phyloP scores from a whole-genome alignment of 2,888 invertebrate species.

The Andrena flavipes region DNA sequence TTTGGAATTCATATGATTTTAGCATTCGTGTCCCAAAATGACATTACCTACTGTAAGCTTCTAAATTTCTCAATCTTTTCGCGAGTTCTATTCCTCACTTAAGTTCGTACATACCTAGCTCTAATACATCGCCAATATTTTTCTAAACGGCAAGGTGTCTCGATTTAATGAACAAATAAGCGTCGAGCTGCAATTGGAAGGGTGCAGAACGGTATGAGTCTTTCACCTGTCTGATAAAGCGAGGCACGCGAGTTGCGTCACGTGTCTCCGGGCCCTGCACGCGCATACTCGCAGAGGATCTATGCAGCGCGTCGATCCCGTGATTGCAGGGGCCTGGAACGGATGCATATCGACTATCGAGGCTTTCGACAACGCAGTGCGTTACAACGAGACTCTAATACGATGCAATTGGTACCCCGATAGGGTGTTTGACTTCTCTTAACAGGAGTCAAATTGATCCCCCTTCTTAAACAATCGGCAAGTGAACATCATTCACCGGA shows the following conservation, averaged over 20 bases:
- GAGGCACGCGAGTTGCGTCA: slow-evolving; percentile 29
- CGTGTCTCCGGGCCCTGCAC: slow-evolving; percentile 4
- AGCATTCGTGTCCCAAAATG: too few species aligned
- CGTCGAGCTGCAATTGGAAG: not conserved
- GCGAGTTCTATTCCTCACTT: too few species aligned
- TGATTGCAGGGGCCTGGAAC: not conserved
- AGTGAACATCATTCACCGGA: not conserved
- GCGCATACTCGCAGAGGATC: slow-evolving; percentile 6
- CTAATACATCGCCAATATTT: not conserved
- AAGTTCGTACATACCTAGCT: too few species aligned
- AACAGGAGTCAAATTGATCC: slow-evolving; percentile 45
- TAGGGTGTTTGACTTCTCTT: slow-evolving; percentile 30
- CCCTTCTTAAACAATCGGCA: slow-evolving; percentile 5
- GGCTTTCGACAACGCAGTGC: not conserved
- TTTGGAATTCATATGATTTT: too few species aligned
- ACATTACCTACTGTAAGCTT: too few species aligned
- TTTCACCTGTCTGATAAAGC: slow-evolving; percentile 22
- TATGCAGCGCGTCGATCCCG: slow-evolving; percentile 17
- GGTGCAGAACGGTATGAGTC: not conserved
- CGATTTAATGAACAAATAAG: not conserved
- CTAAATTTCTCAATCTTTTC: too few species aligned
- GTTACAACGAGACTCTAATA: slow-evolving; percentile 5
- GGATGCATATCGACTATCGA: not conserved
- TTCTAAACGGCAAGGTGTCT: not conserved
- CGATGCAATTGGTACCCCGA: slow-evolving; percentile 30